A percentile compares a stretch with the other conserved stretches of the same genome.
These are phyloP conservation scores for Leptinotarsa juncta DNA, from an alignment of 2,888 invertebrate genomes.

Conservation along the genomic window DNA sequence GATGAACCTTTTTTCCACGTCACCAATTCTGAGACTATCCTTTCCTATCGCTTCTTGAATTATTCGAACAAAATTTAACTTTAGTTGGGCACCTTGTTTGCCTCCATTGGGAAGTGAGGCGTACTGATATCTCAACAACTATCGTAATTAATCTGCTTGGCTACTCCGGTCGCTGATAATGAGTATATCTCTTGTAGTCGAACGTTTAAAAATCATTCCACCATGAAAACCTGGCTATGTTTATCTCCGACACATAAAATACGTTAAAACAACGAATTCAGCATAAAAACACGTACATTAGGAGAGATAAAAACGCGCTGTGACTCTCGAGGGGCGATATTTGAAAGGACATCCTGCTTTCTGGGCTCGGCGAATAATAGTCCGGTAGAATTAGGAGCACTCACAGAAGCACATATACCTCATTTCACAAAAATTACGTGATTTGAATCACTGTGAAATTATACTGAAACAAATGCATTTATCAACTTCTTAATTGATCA, in stretches of 20 bases:
- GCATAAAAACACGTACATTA: constrained; percentile 21
- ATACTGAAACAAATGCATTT: too few relatives aligned
- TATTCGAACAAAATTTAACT: neutral
- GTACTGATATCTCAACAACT: neutral
- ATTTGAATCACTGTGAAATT: too few relatives aligned
- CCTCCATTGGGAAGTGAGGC: neutral
- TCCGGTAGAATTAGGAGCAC: neutral
- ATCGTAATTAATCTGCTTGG: constrained; percentile 12
- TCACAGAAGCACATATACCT: too few relatives aligned
- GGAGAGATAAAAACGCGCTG: constrained; percentile 16
- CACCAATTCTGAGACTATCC: too few relatives aligned
- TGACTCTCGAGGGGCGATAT: constrained; percentile 10
- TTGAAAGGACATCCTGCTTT: constrained; percentile 19
- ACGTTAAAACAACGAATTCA: constrained; percentile 19
- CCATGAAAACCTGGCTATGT: constrained; percentile 13
- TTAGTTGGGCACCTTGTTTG: neutral
- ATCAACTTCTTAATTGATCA: too few relatives aligned
- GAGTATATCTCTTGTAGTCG: neutral
- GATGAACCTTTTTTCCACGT: too few relatives aligned
- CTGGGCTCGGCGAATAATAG: neutral
- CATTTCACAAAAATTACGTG: too few relatives aligned
- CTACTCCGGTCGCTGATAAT: neutral
- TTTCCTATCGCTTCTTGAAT: too few relatives aligned
- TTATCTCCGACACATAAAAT: constrained; percentile 15
- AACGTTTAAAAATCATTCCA: constrained; percentile 8